phyloP scores from a whole-genome alignment of 2,888 invertebrate species.

The Nebria brevicollis region DNA sequence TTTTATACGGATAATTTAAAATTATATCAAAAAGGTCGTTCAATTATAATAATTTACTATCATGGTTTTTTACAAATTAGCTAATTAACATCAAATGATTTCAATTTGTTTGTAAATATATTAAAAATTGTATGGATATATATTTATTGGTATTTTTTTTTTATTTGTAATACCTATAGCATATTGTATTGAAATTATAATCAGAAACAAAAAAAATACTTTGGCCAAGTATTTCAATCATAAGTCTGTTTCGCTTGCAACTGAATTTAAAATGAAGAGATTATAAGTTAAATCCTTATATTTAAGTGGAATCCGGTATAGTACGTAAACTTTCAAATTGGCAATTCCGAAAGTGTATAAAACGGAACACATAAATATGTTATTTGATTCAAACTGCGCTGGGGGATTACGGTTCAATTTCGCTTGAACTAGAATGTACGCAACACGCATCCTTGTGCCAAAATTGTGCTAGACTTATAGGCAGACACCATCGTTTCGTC shows the following conservation, averaged over 20 bases:
- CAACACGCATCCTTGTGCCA: background rate
- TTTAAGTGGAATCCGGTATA: slow-evolving; percentile 41
- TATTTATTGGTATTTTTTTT: too few relatives aligned
- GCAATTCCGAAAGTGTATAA: slow-evolving; percentile 41
- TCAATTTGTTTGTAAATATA: too few relatives aligned
- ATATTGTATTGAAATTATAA: slow-evolving; percentile 39
- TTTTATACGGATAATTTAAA: too few relatives aligned
- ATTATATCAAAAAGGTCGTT: background rate
- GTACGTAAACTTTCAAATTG: slow-evolving; percentile 45
- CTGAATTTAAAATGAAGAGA: slow-evolving; percentile 44
- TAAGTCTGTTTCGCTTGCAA: slow-evolving; percentile 40
- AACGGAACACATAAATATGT: slow-evolving; percentile 45
- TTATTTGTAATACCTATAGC: background rate
- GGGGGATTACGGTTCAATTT: slow-evolving; percentile 39
- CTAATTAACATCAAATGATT: too few relatives aligned
- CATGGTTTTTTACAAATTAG: too few relatives aligned
- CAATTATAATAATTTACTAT: slow-evolving; percentile 24
- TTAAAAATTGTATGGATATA: too few relatives aligned
- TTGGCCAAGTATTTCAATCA: slow-evolving; percentile 43
- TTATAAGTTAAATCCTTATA: slow-evolving; percentile 45
- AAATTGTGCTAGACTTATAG: slow-evolving; percentile 2
- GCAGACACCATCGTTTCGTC: background rate
- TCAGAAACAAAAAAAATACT: slow-evolving; percentile 30
- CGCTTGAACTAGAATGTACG: slow-evolving; percentile 7
- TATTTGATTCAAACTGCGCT: slow-evolving; percentile 35